phyloP scores from a whole-genome alignment of 2,888 invertebrate species.

The Melitaea athalia region DNA sequence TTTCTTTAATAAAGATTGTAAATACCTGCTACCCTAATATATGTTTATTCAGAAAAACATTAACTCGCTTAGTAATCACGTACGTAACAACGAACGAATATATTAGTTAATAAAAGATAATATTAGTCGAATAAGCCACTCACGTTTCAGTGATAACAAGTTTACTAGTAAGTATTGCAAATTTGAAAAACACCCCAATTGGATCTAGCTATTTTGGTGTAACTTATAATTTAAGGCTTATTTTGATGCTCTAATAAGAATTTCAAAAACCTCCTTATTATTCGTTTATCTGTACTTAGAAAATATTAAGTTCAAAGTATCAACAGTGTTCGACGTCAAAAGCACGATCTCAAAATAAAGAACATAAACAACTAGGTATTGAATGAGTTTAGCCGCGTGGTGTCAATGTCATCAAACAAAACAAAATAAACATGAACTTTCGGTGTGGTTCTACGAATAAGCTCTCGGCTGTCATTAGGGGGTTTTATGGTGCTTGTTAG shows the following conservation, averaged over 20 bases:
- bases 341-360: conserved; percentile 31
- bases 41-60: not conserved
- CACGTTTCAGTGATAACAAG: too few species aligned
- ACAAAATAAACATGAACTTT: conserved; percentile 70
- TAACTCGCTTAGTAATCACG: not conserved
- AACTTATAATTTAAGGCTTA: too few species aligned
- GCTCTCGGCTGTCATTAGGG: conserved; percentile 29
- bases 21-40: not conserved
- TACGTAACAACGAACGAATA: too few species aligned
- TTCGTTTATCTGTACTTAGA: not conserved
- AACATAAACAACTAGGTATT: conserved; percentile 37
- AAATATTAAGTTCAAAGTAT: not conserved
- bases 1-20: not conserved
- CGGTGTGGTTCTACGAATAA: conserved; percentile 33
- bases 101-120: not conserved
- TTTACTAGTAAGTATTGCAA: too few species aligned
- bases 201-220: too few species aligned
- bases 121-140: not conserved
- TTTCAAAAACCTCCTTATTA: not conserved
- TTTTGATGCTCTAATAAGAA: not conserved
- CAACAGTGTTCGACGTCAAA: not conserved
- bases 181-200: too few species aligned
- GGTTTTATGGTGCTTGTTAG: conserved; percentile 22
- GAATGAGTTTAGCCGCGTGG: conserved; percentile 36
- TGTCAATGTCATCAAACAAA: conserved; percentile 66